Percentiles rank a stretch among this genome's conserved stretches.
Conservation (phyloP, 2,797 vertebrate species). For the Hemitrygon akajei region DNA sequence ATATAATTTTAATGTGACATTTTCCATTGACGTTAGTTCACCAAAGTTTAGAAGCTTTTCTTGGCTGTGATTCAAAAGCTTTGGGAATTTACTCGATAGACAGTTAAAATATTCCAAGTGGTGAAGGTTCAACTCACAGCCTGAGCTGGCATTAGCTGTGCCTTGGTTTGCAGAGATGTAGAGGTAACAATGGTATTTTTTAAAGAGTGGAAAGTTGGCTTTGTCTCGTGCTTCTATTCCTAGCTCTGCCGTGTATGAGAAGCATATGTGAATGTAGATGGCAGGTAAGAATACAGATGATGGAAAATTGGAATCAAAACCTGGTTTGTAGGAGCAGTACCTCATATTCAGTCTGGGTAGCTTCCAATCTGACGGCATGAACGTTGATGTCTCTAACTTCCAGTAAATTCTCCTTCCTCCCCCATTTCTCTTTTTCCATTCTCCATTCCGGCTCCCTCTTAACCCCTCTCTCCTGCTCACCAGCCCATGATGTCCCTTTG, state of each 20-base stretch:
- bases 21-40: slow-evolving; percentile 1
- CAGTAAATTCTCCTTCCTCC: too few species aligned
- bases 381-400: too few species aligned
- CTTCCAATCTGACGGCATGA: neutral
- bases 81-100: too few species aligned
- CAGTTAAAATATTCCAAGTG: neutral
- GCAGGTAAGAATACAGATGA: slow-evolving; percentile 20
- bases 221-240: neutral
- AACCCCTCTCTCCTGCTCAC: too few species aligned
- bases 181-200: neutral
- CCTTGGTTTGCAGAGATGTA: neutral
- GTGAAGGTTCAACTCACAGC: neutral
- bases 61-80: neutral
- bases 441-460: too few species aligned
- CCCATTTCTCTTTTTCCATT: too few species aligned
- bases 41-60: neutral
- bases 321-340: too few species aligned
- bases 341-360: too few species aligned
- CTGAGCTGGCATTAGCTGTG: neutral
- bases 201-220: slow-evolving; percentile 5
- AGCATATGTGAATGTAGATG: neutral
- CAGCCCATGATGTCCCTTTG: too few species aligned
- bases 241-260: neutral
- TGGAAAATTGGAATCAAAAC: neutral
- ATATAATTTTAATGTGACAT: neutral